These are phyloP conservation scores for Epistrophe grossulariae DNA, from an alignment of 2,888 invertebrate species.

Conservation along the genomic window DNA sequence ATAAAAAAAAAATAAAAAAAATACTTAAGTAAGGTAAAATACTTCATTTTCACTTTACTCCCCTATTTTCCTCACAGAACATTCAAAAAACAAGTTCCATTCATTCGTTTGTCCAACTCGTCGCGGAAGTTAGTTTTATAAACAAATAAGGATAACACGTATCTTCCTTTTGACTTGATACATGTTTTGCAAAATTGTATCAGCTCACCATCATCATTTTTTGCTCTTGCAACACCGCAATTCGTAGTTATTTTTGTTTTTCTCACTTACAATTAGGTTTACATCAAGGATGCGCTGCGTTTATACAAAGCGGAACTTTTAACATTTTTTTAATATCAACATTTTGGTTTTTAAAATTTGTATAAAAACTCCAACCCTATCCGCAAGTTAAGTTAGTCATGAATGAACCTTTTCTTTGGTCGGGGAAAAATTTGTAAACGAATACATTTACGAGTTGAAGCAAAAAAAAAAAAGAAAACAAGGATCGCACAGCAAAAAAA, in stretches of 20 bases:
- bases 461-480: neutral
- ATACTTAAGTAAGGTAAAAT: slow-evolving; percentile 45
- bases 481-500: slow-evolving; percentile 1
- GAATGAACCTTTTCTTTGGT: slow-evolving; percentile 31
- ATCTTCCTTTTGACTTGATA: slow-evolving; percentile 16
- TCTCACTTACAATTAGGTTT: neutral
- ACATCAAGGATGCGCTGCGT: neutral
- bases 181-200: slow-evolving; percentile 36
- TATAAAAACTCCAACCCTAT: slow-evolving; percentile 2
- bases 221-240: slow-evolving; percentile 40
- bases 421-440: slow-evolving; percentile 48
- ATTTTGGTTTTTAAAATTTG: slow-evolving; percentile 52
- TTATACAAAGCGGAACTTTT: slow-evolving; percentile 44
- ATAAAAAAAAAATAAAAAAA: slow-evolving; percentile 51
- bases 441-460: slow-evolving; percentile 25
- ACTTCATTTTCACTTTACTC: slow-evolving; percentile 8
- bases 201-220: slow-evolving; percentile 37
- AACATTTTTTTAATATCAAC: slow-evolving; percentile 50
- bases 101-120: slow-evolving; percentile 35
- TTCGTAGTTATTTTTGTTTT: neutral
- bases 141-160: slow-evolving; percentile 33
- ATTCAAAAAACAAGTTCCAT: slow-evolving; percentile 25
- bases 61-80: neutral
- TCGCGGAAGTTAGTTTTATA: neutral
- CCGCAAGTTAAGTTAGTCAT: neutral